A percentile compares a stretch with the other conserved stretches of the same genome.
These are phyloP conservation scores for Oasisia sp. DNA, from an alignment of 2,888 invertebrate genomes.

Conservation along the genomic window DNA sequence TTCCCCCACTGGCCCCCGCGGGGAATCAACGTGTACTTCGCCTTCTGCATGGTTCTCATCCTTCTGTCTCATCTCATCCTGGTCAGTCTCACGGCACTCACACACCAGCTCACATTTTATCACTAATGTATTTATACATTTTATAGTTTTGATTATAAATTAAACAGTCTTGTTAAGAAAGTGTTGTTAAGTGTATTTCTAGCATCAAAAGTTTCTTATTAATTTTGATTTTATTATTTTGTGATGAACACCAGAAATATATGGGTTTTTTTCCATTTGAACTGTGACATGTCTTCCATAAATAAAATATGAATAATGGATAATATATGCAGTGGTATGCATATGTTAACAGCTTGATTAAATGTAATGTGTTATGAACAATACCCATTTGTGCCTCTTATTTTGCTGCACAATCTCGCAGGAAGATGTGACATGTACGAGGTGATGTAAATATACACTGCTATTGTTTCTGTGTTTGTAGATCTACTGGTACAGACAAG, in stretches of 20 bases:
- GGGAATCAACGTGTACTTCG: constrained; percentile 64
- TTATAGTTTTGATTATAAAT: too few relatives aligned
- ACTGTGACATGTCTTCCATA: background rate
- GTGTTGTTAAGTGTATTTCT: too few relatives aligned
- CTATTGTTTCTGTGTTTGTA: constrained; percentile 47
- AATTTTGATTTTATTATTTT: too few relatives aligned
- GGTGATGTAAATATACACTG: background rate
- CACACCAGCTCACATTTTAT: too few relatives aligned
- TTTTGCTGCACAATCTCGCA: background rate
- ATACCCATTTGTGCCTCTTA: background rate
- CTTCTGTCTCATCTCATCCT: constrained; percentile 63
- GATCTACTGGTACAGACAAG: constrained; percentile 67
- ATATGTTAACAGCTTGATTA: background rate
- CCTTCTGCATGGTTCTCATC: constrained; percentile 62
- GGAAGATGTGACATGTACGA: background rate
- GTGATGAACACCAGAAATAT: too few relatives aligned
- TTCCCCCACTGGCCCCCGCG: constrained; percentile 55
- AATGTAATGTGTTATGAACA: background rate
- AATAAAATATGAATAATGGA: too few relatives aligned
- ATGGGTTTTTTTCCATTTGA: background rate
- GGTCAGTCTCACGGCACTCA: constrained; percentile 52
- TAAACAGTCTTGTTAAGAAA: too few relatives aligned
- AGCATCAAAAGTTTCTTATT: too few relatives aligned
- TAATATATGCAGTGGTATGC: too few relatives aligned
- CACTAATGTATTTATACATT: too few relatives aligned